Percentiles rank a stretch among this genome's conserved stretches.
These are phyloP conservation scores for Pelobates cultripes DNA, from an alignment of 2,797 vertebrate species.

Conservation along the genomic window DNA sequence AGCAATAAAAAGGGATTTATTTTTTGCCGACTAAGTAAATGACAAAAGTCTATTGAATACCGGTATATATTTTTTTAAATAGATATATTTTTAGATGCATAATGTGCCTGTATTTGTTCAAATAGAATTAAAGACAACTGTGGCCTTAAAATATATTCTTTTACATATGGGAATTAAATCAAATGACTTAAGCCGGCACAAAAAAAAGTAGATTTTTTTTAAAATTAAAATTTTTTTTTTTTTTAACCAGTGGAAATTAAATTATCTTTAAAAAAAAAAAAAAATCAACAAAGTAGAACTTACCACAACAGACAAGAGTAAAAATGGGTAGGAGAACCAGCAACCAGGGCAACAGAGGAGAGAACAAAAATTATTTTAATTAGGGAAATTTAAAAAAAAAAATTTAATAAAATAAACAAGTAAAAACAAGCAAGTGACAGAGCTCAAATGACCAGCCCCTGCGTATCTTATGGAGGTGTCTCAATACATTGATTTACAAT, in stretches of 20 bases:
- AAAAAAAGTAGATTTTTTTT: conserved; percentile 60
- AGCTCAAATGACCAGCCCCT: conserved; percentile 64
- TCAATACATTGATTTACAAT: neutral
- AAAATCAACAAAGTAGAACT: conserved; percentile 90
- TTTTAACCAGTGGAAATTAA: conserved; percentile 64
- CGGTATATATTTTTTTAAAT: neutral
- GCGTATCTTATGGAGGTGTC: too few species aligned
- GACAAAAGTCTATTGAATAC: neutral
- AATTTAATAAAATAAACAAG: conserved; percentile 75
- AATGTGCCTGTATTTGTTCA: neutral
- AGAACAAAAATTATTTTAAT: conserved; percentile 99
- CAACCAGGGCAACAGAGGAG: conserved; percentile 96
- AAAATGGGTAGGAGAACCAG: conserved; percentile 95
- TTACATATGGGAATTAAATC: neutral
- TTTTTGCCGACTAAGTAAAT: conserved; percentile 61
- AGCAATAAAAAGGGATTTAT: conserved; percentile 55
- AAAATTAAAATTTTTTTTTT: conserved; percentile 50
- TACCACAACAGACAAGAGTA: conserved; percentile 99
- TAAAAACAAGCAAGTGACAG: conserved; percentile 71
- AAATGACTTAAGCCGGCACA: conserved; percentile 69
- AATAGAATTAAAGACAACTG: conserved; percentile 4
- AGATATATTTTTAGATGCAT: neutral
- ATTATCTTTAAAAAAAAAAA: conserved; percentile 54
- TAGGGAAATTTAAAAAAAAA: conserved; percentile 84
- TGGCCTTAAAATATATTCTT: neutral